Conservation (phyloP, 2,113 vertebrate species). For the Hippocampus abdominalis region DNA sequence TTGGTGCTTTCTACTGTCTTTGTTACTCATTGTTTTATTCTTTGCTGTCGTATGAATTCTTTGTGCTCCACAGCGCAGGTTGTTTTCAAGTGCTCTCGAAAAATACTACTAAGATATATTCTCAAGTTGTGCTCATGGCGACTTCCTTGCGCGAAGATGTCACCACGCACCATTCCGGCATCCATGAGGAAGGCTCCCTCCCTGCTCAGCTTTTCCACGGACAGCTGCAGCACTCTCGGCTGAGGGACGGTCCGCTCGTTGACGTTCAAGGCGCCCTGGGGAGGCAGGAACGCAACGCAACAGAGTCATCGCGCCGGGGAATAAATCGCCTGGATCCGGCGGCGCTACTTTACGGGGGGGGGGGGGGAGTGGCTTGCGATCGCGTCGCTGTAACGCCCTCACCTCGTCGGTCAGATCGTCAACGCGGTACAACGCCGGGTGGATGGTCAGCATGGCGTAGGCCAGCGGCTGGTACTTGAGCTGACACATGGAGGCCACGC, state of each 20-base stretch:
- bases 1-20: too few relatives aligned
- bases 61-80: too few relatives aligned
- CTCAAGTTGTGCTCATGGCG: too few relatives aligned
- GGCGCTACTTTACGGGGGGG: too few relatives aligned
- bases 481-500: slow-evolving; percentile 92
- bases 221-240: slow-evolving; percentile 86
- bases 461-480: slow-evolving; percentile 91
- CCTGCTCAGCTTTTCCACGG: slow-evolving; percentile 88
- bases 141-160: not conserved
- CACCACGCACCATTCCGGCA: slow-evolving; percentile 79
- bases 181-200: slow-evolving; percentile 95
- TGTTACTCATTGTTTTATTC: too few relatives aligned
- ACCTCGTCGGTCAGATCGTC: slow-evolving; percentile 92
- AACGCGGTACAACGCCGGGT: slow-evolving; percentile 86
- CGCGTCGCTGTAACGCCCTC: slow-evolving; percentile 14
- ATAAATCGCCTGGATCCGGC: not conserved
- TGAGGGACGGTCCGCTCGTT: slow-evolving; percentile 88
- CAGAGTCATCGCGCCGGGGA: not conserved
- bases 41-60: too few relatives aligned
- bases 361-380: not conserved
- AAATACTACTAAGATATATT: too few relatives aligned
- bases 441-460: slow-evolving; percentile 88
- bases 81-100: too few relatives aligned
- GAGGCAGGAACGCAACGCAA: not conserved
- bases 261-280: slow-evolving; percentile 86